Conservation (phyloP, 2,113 vertebrate species). For the Chloropsis hardwickii region DNA sequence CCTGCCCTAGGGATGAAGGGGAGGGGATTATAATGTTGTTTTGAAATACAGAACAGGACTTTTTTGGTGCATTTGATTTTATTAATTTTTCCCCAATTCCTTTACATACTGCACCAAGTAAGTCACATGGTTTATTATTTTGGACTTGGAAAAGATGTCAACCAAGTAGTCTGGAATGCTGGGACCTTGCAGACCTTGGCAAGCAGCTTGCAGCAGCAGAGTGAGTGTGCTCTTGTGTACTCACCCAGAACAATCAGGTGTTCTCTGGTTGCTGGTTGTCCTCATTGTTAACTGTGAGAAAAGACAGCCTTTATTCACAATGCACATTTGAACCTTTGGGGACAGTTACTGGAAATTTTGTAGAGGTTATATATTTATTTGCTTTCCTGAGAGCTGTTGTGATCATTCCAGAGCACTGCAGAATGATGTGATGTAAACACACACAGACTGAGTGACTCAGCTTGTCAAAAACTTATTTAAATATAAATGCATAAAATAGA, state of each 20-base stretch:
- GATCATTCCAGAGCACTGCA: not conserved
- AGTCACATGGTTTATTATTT: not conserved
- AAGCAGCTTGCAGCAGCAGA: not conserved
- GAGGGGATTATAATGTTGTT: not conserved
- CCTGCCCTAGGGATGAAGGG: not conserved
- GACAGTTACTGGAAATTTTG: not conserved
- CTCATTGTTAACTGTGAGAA: not conserved
- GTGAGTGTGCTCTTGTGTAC: not conserved
- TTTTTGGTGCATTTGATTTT: not conserved
- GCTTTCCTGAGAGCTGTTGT: slow-evolving; percentile 18
- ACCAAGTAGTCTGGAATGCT: not conserved
- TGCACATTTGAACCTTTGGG: not conserved
- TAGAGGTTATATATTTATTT: not conserved
- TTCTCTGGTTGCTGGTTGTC: not conserved
- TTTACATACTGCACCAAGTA: not conserved
- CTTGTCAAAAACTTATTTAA: not conserved
- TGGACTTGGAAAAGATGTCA: not conserved
- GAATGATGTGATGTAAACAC: not conserved
- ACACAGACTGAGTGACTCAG: not conserved
- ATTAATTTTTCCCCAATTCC: not conserved
- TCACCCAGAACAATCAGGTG: not conserved
- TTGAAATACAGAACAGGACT: not conserved
- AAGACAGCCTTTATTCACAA: not conserved
- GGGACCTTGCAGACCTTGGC: not conserved
- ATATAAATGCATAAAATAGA: not conserved